Evolutionary conservation across 2,888 invertebrate genomes (phyloP).

Genomic region (Serripes groenlandicus): DNA sequence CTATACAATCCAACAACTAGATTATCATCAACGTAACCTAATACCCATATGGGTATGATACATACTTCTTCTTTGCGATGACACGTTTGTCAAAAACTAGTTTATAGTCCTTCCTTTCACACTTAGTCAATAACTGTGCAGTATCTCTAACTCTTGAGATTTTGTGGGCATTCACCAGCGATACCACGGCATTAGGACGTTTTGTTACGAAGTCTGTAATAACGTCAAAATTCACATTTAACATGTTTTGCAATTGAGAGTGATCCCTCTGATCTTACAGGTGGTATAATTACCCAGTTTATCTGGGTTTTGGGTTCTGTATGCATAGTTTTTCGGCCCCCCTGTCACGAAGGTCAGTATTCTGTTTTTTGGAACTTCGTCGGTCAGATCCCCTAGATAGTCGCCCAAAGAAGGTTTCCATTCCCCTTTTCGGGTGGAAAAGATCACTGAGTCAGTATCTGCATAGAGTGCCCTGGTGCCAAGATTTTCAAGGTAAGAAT

Average conservation of each 20-base stretch:
- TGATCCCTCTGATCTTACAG: conserved; percentile 38
- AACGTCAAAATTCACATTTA: conserved; percentile 23
- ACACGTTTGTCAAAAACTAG: conserved; percentile 53
- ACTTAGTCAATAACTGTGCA: not conserved
- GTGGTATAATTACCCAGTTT: conserved; percentile 19
- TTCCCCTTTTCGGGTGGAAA: conserved; percentile 22
- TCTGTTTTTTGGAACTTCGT: conserved; percentile 48
- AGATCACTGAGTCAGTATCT: conserved; percentile 47
- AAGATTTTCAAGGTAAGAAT: conserved; percentile 9
- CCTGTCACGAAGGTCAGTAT: conserved; percentile 78
- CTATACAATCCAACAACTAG: no score
- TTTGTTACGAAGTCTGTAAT: conserved; percentile 6
- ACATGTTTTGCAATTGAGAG: conserved; percentile 22
- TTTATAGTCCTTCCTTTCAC: conserved; percentile 34
- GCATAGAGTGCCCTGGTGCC: conserved; percentile 24
- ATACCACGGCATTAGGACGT: not conserved
- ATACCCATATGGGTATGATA: conserved; percentile 38
- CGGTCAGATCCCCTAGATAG: conserved; percentile 42
- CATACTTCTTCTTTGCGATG: conserved; percentile 8
- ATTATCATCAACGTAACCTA: no score
- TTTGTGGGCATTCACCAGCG: conserved; percentile 22
- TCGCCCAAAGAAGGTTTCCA: conserved; percentile 32
- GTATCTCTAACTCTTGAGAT: conserved; percentile 24
- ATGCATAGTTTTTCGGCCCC: conserved; percentile 84
- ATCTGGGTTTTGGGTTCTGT: conserved; percentile 47